These are phyloP conservation scores for Tuberolachnus salignus DNA, from an alignment of 2,888 invertebrate species.

Conservation along the genomic window DNA sequence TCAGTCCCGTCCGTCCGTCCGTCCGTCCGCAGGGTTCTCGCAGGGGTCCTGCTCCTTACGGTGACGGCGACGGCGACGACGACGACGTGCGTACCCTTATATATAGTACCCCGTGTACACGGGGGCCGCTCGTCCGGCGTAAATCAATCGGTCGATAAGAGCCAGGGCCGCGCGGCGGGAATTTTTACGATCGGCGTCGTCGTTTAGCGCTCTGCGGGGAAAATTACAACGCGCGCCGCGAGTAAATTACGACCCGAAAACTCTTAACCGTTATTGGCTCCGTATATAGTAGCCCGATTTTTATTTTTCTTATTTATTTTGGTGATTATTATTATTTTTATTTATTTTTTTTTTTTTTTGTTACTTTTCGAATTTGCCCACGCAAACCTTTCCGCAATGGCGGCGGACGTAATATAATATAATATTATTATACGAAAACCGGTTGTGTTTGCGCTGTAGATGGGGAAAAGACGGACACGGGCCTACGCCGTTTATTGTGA, in stretches of 20 bases:
- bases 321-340: no score
- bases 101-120: neutral
- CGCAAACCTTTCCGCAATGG: neutral
- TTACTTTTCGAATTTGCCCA: no score
- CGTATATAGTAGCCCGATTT: neutral
- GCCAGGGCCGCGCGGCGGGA: constrained; percentile 19
- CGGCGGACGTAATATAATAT: neutral
- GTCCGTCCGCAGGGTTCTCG: constrained; percentile 8
- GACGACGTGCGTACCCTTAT: neutral
- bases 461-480: no score
- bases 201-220: neutral
- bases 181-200: constrained; percentile 44
- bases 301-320: no score
- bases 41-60: constrained; percentile 33
- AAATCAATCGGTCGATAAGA: constrained; percentile 47
- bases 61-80: neutral
- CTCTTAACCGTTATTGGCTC: constrained; percentile 43
- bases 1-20: constrained; percentile 37
- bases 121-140: constrained; percentile 18
- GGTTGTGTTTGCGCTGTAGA: neutral
- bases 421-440: neutral
- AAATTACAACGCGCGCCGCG: constrained; percentile 16
- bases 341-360: neutral
- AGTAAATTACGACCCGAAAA: constrained; percentile 49
- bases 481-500: no score